Conservation (phyloP, 2,797 vertebrate genomes). For the Malacoctenus gilli region DNA sequence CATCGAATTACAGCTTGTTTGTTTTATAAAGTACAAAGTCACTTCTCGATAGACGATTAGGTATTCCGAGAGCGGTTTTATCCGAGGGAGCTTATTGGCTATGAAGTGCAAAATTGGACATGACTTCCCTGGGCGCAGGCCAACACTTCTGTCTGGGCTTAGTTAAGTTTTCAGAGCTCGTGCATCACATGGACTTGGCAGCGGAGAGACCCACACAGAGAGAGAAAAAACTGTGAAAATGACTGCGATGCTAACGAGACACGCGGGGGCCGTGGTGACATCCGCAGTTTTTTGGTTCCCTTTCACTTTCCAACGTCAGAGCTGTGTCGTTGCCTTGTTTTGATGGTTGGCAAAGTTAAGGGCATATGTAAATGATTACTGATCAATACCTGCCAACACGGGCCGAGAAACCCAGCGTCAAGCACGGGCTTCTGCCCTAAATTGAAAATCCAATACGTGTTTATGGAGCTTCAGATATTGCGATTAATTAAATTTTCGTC, state of each 20-base stretch:
- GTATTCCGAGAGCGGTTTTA: slow-evolving; percentile 45
- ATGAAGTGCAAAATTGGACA: slow-evolving; percentile 64
- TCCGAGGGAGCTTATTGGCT: slow-evolving; percentile 52
- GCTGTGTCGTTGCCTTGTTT: slow-evolving; percentile 48
- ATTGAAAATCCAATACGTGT: slow-evolving; percentile 71
- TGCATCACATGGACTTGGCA: slow-evolving; percentile 58
- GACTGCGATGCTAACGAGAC: slow-evolving; percentile 55
- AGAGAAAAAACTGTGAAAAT: slow-evolving; percentile 54
- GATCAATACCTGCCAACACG: slow-evolving; percentile 55
- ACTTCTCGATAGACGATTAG: slow-evolving; percentile 48
- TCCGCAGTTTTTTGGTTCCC: slow-evolving; percentile 29
- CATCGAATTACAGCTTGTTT: slow-evolving; percentile 36
- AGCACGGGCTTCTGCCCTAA: slow-evolving; percentile 39
- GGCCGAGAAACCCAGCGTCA: slow-evolving; percentile 38
- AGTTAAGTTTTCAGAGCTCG: slow-evolving; percentile 63
- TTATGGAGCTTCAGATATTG: slow-evolving; percentile 63
- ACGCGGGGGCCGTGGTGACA: slow-evolving; percentile 36
- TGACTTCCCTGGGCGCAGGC: slow-evolving; percentile 48
- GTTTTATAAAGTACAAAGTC: slow-evolving; percentile 47
- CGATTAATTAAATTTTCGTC: slow-evolving; percentile 68
- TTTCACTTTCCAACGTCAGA: slow-evolving; percentile 26
- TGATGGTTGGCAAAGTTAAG: slow-evolving; percentile 54
- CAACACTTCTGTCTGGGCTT: slow-evolving; percentile 58
- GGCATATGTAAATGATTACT: slow-evolving; percentile 56
- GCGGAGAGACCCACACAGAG: slow-evolving; percentile 28